A percentile compares a stretch with the other conserved stretches of the same genome.
phyloP scores from a whole-genome alignment of 2,113 vertebrate species.

The Pavo muticus region DNA sequence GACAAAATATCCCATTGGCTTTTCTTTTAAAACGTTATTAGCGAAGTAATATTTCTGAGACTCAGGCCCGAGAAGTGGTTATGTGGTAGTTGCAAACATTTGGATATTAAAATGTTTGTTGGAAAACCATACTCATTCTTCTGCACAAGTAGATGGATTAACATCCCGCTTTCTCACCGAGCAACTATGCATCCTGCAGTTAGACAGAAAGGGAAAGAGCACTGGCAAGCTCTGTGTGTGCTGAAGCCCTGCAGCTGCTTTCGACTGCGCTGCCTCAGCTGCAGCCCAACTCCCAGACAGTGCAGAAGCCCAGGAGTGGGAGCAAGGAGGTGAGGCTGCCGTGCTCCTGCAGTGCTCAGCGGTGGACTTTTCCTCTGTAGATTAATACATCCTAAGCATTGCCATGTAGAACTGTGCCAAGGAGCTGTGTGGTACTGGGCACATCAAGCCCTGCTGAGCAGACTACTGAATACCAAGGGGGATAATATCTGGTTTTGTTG shows the following conservation, averaged over 20 bases:
- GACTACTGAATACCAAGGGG: background rate
- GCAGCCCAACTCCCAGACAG: background rate
- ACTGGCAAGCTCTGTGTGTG: background rate
- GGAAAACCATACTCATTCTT: slow-evolving; percentile 48
- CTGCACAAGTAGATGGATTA: slow-evolving; percentile 45
- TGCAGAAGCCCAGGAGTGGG: background rate
- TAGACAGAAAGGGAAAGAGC: background rate
- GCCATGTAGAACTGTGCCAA: rapidly evolving
- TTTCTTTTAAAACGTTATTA: background rate
- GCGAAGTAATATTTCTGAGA: background rate
- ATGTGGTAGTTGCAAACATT: slow-evolving; percentile 20
- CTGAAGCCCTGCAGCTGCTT: slow-evolving; percentile 57
- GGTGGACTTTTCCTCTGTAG: background rate
- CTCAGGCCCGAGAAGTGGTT: background rate
- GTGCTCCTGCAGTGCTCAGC: background rate
- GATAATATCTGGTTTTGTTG: background rate
- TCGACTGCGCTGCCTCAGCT: background rate
- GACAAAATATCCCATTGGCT: background rate
- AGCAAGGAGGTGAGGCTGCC: background rate
- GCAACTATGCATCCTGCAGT: slow-evolving; percentile 51
- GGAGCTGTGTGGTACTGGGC: rapidly evolving
- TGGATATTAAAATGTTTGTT: slow-evolving; percentile 56
- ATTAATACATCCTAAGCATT: background rate
- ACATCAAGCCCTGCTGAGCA: background rate
- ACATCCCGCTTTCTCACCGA: slow-evolving; percentile 47